phyloP scores from a whole-genome alignment of 2,888 invertebrate species.

The Fragum fragum region DNA sequence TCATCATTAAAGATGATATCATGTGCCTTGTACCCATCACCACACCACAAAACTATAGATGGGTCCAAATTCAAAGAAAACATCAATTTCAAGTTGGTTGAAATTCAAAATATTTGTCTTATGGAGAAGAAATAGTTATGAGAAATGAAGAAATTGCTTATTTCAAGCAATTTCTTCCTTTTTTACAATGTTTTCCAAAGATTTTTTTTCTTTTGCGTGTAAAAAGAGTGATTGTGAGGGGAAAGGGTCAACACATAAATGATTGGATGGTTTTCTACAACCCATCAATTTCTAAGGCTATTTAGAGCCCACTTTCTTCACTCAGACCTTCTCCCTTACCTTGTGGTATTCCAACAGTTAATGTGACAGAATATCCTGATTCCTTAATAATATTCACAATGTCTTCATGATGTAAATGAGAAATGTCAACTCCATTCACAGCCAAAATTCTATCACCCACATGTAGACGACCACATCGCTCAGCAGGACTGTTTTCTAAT shows the following conservation, averaged over 20 bases:
- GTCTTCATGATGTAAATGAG: slow-evolving; percentile 97
- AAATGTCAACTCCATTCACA: slow-evolving; percentile 97
- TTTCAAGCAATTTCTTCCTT: slow-evolving; percentile 1
- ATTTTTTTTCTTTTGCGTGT: not conserved
- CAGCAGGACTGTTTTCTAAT: slow-evolving; percentile 98
- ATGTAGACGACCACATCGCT: slow-evolving; percentile 95
- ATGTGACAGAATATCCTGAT: slow-evolving; percentile 95
- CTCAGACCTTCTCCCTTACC: too few species aligned
- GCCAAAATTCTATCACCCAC: slow-evolving; percentile 98
- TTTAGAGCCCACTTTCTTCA: too few species aligned
- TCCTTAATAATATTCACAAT: slow-evolving; percentile 99
- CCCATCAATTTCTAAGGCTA: too few species aligned
- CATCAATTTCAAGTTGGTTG: too few species aligned
- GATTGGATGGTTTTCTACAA: too few species aligned
- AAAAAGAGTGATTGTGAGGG: not conserved
- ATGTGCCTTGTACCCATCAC: too few species aligned
- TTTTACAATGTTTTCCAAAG: too few species aligned
- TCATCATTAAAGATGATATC: too few species aligned
- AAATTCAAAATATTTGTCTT: too few species aligned
- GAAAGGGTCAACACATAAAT: not conserved
- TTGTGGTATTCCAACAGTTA: slow-evolving; percentile 86
- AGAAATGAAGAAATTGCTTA: slow-evolving; percentile 6
- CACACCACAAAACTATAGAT: too few species aligned
- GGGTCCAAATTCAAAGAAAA: too few species aligned
- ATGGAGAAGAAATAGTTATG: too few species aligned